Evolutionary conservation across 2,888 invertebrate genomes (phyloP).

Genomic region (Tipula confusa): DNA sequence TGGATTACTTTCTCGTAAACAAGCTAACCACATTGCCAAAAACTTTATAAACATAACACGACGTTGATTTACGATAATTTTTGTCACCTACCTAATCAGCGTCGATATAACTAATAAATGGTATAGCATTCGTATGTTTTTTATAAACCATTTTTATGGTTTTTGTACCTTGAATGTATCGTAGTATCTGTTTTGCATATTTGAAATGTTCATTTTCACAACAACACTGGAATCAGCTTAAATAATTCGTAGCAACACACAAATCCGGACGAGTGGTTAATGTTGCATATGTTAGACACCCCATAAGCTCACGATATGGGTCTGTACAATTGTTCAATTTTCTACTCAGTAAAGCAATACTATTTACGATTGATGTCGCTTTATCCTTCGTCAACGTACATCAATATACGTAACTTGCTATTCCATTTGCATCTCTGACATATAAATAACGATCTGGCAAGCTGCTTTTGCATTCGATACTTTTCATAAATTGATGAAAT

Average conservation of each 20-base stretch:
- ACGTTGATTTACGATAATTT: slow-evolving; percentile 34
- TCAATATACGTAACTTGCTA: not conserved
- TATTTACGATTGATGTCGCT: not conserved
- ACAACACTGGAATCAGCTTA: slow-evolving; percentile 34
- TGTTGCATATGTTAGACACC: no score
- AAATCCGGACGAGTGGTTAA: slow-evolving; percentile 33
- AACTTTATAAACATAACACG: slow-evolving; percentile 35
- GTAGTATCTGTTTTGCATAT: slow-evolving; percentile 32
- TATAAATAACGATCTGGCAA: not conserved
- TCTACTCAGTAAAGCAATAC: not conserved
- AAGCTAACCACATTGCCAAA: slow-evolving; percentile 34
- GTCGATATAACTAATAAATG: not conserved
- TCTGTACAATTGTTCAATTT: not conserved
- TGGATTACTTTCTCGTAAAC: slow-evolving; percentile 34
- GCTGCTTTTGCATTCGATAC: not conserved
- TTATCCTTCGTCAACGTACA: not conserved
- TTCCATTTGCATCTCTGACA: not conserved
- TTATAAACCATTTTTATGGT: not conserved
- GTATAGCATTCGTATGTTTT: not conserved
- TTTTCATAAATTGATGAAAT: not conserved
- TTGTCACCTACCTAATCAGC: slow-evolving; percentile 28
- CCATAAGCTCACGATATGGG: slow-evolving; percentile 27
- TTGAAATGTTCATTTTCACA: slow-evolving; percentile 32
- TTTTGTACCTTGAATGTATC: slow-evolving; percentile 33
- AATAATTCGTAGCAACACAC: slow-evolving; percentile 33